Base-by-base conservation (phyloP, 2,888 invertebrate genomes). In the Gymnosoma rotundatum region DNA sequence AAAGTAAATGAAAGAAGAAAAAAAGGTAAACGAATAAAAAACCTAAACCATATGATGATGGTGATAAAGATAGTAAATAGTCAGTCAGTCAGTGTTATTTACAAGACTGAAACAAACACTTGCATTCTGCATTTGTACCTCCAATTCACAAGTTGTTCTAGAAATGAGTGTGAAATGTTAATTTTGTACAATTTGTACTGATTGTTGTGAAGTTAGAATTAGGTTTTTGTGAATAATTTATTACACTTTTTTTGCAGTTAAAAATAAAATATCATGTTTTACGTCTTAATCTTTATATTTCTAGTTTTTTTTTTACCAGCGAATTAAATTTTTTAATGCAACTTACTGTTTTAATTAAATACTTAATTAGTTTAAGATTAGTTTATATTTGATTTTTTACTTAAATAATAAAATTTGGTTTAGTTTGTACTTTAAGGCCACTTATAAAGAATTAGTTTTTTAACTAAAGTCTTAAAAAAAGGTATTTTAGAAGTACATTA, bases 141-240 rank as follows among this genome's bases (percentile, higher is more conserved):
- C 6, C 32, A 32, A 32, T 50, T n/a, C 50, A 56, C 63, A 56
- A 56, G 36, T 70, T 60, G 60, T 63, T 54, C 32, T 45, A 48
- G 42, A 74, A 50, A n/a, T n/a, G n/a, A 79, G 79, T 83, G 79
- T 83, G 60, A 83, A 83, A 78, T 78, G 63, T 83, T 79, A 79
- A 83, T 60, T n/a, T 83, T 83, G 70, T 79, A 83, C 74, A 83
- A 83, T 79, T 79, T 83, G 64, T 64, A 52, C 73, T 83, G 78
- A 83, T 74, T 78, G 63, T 52, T 64, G 50, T 70, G 25, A 42
- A 50, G 67, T 67, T 76, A 25, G n/a, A 36, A 56, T 36, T 14
- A 58, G 64, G 25, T 56, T 72, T 61, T 50, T 52, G 14, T n/a
- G 21, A 60, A 64, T 64, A 66, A 82, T 82, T 76, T 66, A 76